Conservation (phyloP, 2,888 invertebrate species). For the Trachelus troglodyta region DNA sequence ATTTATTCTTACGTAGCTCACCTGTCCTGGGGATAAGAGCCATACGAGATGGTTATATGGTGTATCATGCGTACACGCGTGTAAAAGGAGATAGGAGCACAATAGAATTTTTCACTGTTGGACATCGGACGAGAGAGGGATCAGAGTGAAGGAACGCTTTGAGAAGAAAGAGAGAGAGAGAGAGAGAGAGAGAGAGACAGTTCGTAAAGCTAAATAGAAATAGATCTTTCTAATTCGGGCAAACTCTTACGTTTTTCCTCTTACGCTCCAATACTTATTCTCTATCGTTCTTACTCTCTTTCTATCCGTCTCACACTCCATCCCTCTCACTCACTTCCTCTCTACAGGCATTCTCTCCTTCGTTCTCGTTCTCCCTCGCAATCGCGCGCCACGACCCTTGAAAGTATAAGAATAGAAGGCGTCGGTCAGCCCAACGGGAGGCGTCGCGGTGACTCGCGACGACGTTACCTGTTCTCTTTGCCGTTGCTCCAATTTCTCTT, state of each 20-base stretch:
- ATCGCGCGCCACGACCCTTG: too few species aligned
- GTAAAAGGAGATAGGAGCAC: too few species aligned
- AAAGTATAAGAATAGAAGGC: neutral
- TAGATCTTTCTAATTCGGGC: constrained; percentile 34
- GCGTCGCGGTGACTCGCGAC: neutral
- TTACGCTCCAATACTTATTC: constrained; percentile 20
- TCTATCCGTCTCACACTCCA: constrained; percentile 7
- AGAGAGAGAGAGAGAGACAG: constrained; percentile 10
- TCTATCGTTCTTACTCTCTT: constrained; percentile 12
- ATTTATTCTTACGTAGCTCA: neutral
- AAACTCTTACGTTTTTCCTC: constrained; percentile 13
- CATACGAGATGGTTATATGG: too few species aligned
- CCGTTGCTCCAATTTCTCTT: neutral
- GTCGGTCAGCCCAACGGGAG: too few species aligned
- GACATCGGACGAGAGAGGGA: constrained; percentile 2
- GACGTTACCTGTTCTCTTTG: constrained; percentile 15
- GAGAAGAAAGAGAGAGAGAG: neutral
- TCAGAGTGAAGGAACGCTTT: neutral
- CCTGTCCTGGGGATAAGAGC: too few species aligned
- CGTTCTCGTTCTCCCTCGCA: neutral
- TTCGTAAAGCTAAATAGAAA: constrained; percentile 30
- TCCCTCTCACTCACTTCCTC: too few species aligned
- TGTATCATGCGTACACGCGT: too few species aligned
- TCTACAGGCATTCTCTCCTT: too few species aligned
- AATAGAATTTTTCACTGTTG: too few species aligned